These are phyloP conservation scores for Drosophila insularis DNA, from an alignment of 1,140 invertebrate genomes.

Conservation along the genomic window DNA sequence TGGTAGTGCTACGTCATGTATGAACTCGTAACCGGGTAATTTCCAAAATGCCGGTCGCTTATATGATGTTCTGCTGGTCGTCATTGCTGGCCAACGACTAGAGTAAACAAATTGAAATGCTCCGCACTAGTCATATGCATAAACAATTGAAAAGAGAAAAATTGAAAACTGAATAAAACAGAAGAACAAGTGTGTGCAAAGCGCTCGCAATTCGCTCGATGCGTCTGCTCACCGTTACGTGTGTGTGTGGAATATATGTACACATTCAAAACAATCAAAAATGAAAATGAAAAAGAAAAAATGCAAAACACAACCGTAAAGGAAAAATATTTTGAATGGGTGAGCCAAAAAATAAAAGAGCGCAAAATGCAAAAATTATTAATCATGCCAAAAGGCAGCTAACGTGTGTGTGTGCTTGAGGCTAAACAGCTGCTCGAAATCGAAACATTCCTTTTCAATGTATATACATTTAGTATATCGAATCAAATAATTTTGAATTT, in stretches of 20 bases:
- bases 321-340: neutral
- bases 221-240: slow-evolving; percentile 64
- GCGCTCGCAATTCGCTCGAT: slow-evolving; percentile 38
- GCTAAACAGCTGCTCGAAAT: neutral
- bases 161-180: neutral
- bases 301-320: slow-evolving; percentile 11
- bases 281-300: slow-evolving; percentile 28
- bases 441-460: neutral
- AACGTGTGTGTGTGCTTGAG: neutral
- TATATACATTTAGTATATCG: neutral
- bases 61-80: slow-evolving; percentile 83
- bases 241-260: slow-evolving; percentile 49
- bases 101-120: slow-evolving; percentile 71
- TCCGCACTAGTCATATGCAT: slow-evolving; percentile 47
- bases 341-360: slow-evolving; percentile 14
- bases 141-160: slow-evolving; percentile 49
- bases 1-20: slow-evolving; percentile 30
- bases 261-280: slow-evolving; percentile 46
- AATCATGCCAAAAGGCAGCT: slow-evolving; percentile 28
- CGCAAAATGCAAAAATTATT: slow-evolving; percentile 26
- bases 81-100: slow-evolving; percentile 75
- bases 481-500: neutral
- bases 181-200: slow-evolving; percentile 16
- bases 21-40: slow-evolving; percentile 82
- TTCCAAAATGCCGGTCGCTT: slow-evolving; percentile 86